Evolutionary conservation across 1,140 invertebrate species (phyloP).

Genomic region (Sesamia nonagrioides): DNA sequence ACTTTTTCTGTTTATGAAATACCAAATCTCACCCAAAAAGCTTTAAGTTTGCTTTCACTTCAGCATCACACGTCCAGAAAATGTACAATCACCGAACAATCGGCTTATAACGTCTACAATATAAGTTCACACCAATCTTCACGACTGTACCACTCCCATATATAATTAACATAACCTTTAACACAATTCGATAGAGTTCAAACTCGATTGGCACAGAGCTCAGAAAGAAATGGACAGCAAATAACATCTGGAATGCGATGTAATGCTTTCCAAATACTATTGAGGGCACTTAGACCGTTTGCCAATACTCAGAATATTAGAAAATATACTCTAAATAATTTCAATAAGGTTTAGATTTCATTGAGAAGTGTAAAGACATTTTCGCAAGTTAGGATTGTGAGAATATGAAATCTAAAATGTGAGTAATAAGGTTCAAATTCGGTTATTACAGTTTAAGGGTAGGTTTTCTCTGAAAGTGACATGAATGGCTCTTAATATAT

Average conservation of each 20-base stretch:
- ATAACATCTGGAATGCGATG: slow-evolving; percentile 71
- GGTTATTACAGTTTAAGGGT: background rate
- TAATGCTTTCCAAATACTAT: slow-evolving; percentile 73
- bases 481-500: slow-evolving; percentile 33
- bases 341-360: background rate
- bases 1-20: background rate
- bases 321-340: background rate
- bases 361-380: background rate
- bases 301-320: background rate
- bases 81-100: slow-evolving; percentile 59
- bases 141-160: background rate
- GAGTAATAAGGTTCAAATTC: background rate
- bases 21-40: background rate
- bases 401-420: background rate
- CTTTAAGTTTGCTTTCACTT: background rate
- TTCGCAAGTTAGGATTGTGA: background rate
- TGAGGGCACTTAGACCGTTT: slow-evolving; percentile 63
- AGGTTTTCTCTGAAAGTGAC: slow-evolving; percentile 29
- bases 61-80: slow-evolving; percentile 8
- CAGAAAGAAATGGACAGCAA: background rate
- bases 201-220: background rate
- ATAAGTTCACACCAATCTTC: slow-evolving; percentile 54
- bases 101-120: slow-evolving; percentile 69
- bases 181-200: background rate
- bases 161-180: background rate